Base-by-base conservation (phyloP, 1,140 invertebrate species). In the Lethocerus indicus region DNA sequence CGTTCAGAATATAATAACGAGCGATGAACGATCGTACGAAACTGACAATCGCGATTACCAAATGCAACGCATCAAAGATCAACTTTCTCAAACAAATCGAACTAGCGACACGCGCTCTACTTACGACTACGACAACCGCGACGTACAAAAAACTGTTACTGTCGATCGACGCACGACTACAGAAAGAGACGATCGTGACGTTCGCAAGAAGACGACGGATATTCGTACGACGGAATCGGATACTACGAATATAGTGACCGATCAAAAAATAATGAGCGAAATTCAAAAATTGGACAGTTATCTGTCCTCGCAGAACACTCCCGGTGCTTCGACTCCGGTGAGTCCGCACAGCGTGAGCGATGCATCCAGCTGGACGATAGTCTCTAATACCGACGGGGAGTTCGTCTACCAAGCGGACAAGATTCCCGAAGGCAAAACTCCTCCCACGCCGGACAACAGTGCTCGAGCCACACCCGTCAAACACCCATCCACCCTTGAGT, bases 191-290 rank as follows among this genome's bases (percentile, higher is more conserved):
- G n/a, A n/a, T n/a, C n/a, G n/a, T n/a, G n/a, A n/a, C n/a, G n/a
- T n/a, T n/a, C n/a, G n/a, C n/a, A n/a, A n/a, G n/a, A n/a, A n/a
- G n/a, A n/a, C n/a, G n/a, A n/a, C n/a, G n/a, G n/a, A n/a, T n/a
- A n/a, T n/a, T n/a, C n/a, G n/a, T n/a, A n/a, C n/a, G n/a, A n/a
- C n/a, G n/a, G n/a, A n/a, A n/a, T n/a, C n/a, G n/a, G n/a, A n/a
- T n/a, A n/a, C n/a, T n/a, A n/a, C n/a, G n/a, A n/a, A 43, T 21
- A 41, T 16, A 20, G 46, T 49, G 37, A 59, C 58, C 7, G 56
- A 62, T 41, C 59, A 58, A 37, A 60, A 56, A 35, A 60, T 63
- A 37, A 56, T 60, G 44, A 60, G 45, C 14, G 62, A 65, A 51
- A 50, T 60, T 6, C 44, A 60, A 2, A 60, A 62, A 45, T 32